Base-by-base conservation (phyloP, 2,797 vertebrate genomes). In the Gastrophryne carolinensis region DNA sequence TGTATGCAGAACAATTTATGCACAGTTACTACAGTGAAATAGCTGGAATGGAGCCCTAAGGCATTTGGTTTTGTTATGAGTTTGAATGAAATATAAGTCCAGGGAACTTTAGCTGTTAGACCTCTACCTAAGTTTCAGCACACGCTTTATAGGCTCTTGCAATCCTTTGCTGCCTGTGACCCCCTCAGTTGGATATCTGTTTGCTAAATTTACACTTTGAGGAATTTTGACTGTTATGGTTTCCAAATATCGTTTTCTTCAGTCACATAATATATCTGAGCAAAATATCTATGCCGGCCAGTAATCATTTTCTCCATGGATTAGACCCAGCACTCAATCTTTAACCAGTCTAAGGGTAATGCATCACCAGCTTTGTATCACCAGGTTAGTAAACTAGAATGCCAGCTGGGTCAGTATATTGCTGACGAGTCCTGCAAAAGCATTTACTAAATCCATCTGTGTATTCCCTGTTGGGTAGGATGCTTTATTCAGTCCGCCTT, bases 391-490 rank as follows among this genome's bases (percentile, higher is more conserved):
- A 44, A 49, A 58, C 52, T 35, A 44, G 58, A 60, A 56, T 66
- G 75, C 61, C 68, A 65, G 58, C 32, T 77, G 66, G 67, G 49
- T 77, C 74, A 70, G 58, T 58, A 56, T 63, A 76, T 54, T 44
- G 24, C 52, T 47, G 67, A 77, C 34, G 61, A 54, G 75, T 47
- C 68, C 75, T 78, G 60, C 60, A 57, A 70, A 78, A 71, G 50
- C 60, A 65, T 78, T 37, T 79, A 67, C 78, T 57, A 39, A 79
- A 63, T 58, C 79, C 82, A 79, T 75, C 75, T 74, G 73, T 35
- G 79, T 74, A 54, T 68, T 52, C 75, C 81, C 79, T 49, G 6
- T 29, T 53, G 71, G 74, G 23, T 75, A 80, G 80, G 75, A 82
- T 69, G 56, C 72, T 61, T 57, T 82, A 82, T 73, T 53, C 73